Conservation (phyloP, 1,140 invertebrate genomes). For the Drosophila pruinosa region DNA sequence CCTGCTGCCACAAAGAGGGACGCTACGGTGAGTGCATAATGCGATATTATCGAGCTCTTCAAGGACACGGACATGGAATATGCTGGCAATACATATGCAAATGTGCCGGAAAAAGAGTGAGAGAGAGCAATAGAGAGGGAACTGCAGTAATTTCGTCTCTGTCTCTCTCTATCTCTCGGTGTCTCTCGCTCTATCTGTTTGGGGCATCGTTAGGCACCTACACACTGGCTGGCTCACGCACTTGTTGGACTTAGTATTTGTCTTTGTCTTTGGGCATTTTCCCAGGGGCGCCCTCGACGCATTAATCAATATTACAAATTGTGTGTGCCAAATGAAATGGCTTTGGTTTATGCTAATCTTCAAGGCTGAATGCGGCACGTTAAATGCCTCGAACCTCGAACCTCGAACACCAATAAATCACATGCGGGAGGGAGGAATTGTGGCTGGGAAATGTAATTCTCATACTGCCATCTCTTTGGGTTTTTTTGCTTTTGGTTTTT, state of each 20-base stretch:
- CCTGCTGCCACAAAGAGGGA: not conserved
- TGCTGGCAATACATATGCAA: slow-evolving; percentile 43
- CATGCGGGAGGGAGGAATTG: slow-evolving; percentile 37
- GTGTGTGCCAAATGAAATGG: slow-evolving; percentile 61
- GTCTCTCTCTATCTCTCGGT: slow-evolving; percentile 1
- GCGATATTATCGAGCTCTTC: slow-evolving; percentile 47
- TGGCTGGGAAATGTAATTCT: slow-evolving; percentile 7
- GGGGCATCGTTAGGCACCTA: slow-evolving; percentile 12
- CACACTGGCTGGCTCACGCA: slow-evolving; percentile 60
- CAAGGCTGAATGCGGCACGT: slow-evolving; percentile 21
- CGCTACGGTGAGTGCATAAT: slow-evolving; percentile 30
- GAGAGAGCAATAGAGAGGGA: not conserved
- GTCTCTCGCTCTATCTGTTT: not conserved
- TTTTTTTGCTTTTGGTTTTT: not conserved
- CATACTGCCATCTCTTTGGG: not conserved
- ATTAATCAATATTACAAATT: slow-evolving; percentile 75
- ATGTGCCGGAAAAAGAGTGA: slow-evolving; percentile 12
- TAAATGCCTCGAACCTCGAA: slow-evolving; percentile 61
- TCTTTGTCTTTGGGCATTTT: not conserved
- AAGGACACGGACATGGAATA: slow-evolving; percentile 39
- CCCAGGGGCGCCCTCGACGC: slow-evolving; percentile 21
- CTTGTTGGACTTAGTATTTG: slow-evolving; percentile 50
- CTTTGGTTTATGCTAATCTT: slow-evolving; percentile 59
- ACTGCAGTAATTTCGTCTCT: slow-evolving; percentile 38
- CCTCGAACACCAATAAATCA: slow-evolving; percentile 78